Evolutionary conservation across 2,888 invertebrate genomes (phyloP), one percentile per base, ranked within the genome.

Genomic region (Bembecia ichneumoniformis): DNA sequence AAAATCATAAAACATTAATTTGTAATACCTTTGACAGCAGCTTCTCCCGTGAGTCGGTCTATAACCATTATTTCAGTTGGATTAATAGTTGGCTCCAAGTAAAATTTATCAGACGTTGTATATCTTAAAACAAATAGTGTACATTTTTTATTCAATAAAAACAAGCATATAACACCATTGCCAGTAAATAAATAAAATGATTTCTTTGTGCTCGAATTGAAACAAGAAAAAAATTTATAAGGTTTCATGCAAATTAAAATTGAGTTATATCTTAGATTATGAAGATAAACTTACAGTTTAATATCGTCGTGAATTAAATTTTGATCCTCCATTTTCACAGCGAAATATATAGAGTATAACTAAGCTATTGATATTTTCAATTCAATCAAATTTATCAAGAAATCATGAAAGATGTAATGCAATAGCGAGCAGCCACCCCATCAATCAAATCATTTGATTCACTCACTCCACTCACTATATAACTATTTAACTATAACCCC

Each of bases 41-140:
- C 90, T 66, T 93, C 92, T 60, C 92, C 92, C 55, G 91, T 92
- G 51, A 94, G 89, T 68, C 97, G 89, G 74, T 98, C 96, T 63
- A 98, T 95, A 49, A 96, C 90, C 60, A 98, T 84, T 51, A 96
- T 78, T 73, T 95, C 93, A 60, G 90, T 91, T 15, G 91, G 90
- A 58, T 91, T 89, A 47, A 90, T 89, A 55, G 92, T 91, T 11
- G 97, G 95, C 77, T 96, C 96, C 59, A 97, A 89, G 68, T 93
- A 94, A 78, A 97, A 96, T 74, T 94, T 94, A 64, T 97, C 97
- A 48, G 94, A 91, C n/a, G 96, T 96, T 57, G 92, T 92, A 64
- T 95, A 95, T 61, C 95, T 95, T 66, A 49, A 54, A 44, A 47
- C 28, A 36, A 40, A 40, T 13, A 11, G 28, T 11, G 5, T 40